Percentiles rank a stretch among this genome's conserved stretches.
Evolutionary conservation across 2,113 vertebrate genomes (phyloP).

Genomic region (Corythornis vintsioides): DNA sequence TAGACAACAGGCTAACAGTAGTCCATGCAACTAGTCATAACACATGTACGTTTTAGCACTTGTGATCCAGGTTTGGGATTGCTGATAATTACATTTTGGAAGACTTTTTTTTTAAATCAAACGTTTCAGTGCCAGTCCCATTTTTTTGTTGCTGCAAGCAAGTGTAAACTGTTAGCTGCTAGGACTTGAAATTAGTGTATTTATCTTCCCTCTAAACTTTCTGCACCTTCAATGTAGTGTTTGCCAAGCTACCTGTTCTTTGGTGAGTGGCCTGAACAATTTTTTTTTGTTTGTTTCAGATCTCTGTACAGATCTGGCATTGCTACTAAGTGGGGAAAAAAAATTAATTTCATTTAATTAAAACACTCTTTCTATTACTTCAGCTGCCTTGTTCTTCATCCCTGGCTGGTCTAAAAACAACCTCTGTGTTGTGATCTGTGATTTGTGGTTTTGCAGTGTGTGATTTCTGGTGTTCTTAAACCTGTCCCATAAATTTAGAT

Average conservation of each 20-base stretch:
- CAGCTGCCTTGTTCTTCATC: conserved; percentile 31
- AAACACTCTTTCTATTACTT: conserved; percentile 28
- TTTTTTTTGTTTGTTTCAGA: neutral
- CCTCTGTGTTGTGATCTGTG: conserved; percentile 21
- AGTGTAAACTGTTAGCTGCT: neutral
- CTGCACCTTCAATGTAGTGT: neutral
- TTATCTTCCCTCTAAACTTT: neutral
- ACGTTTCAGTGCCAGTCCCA: neutral
- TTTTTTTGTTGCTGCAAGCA: neutral
- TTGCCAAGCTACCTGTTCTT: neutral
- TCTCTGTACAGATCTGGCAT: neutral
- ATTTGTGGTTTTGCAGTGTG: conserved; percentile 53
- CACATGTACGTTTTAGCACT: neutral
- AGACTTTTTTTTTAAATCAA: neutral
- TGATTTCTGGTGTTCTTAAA: conserved; percentile 59
- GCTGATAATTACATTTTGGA: neutral
- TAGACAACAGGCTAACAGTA: neutral
- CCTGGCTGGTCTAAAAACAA: conserved; percentile 35
- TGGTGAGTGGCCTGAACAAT: neutral
- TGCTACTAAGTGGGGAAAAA: neutral
- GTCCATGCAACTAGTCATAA: neutral
- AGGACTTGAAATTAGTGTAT: neutral
- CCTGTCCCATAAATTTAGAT: conserved; percentile 35
- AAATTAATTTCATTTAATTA: conserved; percentile 47
- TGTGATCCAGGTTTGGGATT: rapidly evolving